phyloP scores from a whole-genome alignment of 2,888 invertebrate genomes.

The Dolichopus griseipennis region DNA sequence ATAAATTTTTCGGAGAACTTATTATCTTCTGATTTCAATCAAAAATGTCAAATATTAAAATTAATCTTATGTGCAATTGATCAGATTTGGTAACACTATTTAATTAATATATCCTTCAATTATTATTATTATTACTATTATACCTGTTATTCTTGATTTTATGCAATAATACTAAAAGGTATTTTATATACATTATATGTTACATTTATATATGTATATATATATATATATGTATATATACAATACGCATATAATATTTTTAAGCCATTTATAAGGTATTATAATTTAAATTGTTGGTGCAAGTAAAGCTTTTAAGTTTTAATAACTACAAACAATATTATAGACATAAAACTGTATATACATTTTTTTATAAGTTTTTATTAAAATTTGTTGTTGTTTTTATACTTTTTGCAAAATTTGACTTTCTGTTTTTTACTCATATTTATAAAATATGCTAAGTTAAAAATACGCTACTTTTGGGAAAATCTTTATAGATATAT shows the following conservation, averaged over 20 bases:
- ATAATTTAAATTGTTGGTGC: not conserved
- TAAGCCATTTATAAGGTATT: not conserved
- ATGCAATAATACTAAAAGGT: not conserved
- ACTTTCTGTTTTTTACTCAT: not conserved
- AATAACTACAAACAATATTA: not conserved
- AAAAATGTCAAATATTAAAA: no score
- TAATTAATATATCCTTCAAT: no score
- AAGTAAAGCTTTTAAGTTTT: constrained; percentile 4
- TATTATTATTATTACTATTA: not conserved
- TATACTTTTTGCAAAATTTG: not conserved
- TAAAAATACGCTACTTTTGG: not conserved
- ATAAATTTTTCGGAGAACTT: no score
- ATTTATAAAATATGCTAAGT: not conserved
- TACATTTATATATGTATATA: not conserved
- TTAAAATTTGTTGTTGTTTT: not conserved
- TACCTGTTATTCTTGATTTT: not conserved
- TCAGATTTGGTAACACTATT: no score
- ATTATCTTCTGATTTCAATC: no score
- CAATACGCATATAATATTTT: not conserved
- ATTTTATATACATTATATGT: not conserved
- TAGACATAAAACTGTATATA: not conserved
- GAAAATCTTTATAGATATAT: not conserved
- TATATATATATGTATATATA: no score
- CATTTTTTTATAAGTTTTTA: not conserved
- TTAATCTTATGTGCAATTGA: no score